Conservation (phyloP, 2,797 vertebrate genomes). For the Myoxocephalus aenaeus region DNA sequence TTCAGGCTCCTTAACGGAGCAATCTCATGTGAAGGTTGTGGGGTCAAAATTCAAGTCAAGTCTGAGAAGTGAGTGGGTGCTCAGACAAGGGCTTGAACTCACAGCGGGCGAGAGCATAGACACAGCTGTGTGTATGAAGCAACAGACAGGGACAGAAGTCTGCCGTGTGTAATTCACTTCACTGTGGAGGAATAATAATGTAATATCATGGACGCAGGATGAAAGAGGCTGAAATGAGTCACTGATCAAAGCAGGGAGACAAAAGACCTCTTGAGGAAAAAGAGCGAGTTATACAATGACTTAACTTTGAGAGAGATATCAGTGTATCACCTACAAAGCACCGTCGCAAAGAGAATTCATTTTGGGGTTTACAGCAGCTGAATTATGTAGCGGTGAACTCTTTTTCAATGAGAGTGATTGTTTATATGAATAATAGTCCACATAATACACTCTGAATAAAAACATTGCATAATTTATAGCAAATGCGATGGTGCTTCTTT, state of each 20-base stretch:
- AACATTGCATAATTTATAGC: conserved; percentile 76
- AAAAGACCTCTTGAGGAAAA: conserved; percentile 66
- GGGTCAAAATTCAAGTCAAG: conserved; percentile 60
- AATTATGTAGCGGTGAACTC: conserved; percentile 42
- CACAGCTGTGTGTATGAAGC: conserved; percentile 75
- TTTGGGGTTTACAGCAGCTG: conserved; percentile 42
- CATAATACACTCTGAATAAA: conserved; percentile 19
- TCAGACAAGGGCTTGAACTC: conserved; percentile 46
- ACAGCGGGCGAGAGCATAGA: conserved; percentile 28
- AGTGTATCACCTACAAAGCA: conserved; percentile 61
- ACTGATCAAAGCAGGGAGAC: conserved; percentile 75
- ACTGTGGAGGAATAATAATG: conserved; percentile 60
- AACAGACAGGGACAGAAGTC: conserved; percentile 58
- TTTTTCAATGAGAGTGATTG: conserved; percentile 26
- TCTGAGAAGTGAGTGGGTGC: conserved; percentile 47
- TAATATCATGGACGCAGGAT: conserved; percentile 61
- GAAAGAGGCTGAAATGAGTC: conserved; percentile 67
- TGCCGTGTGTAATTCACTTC: conserved; percentile 40
- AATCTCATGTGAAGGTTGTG: conserved; percentile 53
- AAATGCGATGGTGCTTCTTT: conserved; percentile 41
- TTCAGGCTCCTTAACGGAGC: conserved; percentile 61
- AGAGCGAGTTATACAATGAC: conserved; percentile 48
- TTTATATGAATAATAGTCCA: conserved; percentile 50
- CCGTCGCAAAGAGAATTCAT: conserved; percentile 55
- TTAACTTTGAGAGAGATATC: conserved; percentile 59